These are phyloP conservation scores for Hesperophylax magnus DNA, from an alignment of 1,140 invertebrate genomes.

Conservation along the genomic window DNA sequence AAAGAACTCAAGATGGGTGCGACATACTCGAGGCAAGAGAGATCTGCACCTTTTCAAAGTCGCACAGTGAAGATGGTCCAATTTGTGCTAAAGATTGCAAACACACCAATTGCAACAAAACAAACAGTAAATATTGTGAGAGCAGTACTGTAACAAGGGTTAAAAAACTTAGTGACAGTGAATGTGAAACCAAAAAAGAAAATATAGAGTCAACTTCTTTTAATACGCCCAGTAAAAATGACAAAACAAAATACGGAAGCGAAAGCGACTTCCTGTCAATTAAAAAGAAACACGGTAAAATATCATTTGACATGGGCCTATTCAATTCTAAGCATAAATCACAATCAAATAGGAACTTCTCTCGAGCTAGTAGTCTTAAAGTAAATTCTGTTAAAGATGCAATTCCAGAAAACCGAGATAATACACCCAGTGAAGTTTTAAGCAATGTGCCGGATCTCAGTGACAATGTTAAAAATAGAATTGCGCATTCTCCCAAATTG, in stretches of 20 bases:
- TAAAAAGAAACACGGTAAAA: slow-evolving; percentile 51
- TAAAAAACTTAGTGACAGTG: slow-evolving; percentile 15
- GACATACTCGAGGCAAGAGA: slow-evolving; percentile 51
- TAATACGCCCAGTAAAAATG: slow-evolving; percentile 26
- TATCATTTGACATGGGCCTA: slow-evolving; percentile 45
- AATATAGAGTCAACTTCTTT: slow-evolving; percentile 22
- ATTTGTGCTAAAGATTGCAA: slow-evolving; percentile 11
- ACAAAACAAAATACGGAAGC: slow-evolving; percentile 49
- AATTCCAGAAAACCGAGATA: slow-evolving; percentile 30
- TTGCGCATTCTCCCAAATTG: slow-evolving; percentile 53
- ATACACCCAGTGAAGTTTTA: slow-evolving; percentile 8
- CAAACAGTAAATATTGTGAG: slow-evolving; percentile 6
- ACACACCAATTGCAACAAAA: background rate
- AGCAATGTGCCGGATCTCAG: slow-evolving; percentile 42
- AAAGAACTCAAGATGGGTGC: slow-evolving; percentile 54
- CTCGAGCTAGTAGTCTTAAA: slow-evolving; percentile 51
- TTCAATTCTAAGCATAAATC: slow-evolving; percentile 52
- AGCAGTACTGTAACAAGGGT: background rate
- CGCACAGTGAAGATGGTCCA: slow-evolving; percentile 36
- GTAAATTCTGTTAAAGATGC: slow-evolving; percentile 37
- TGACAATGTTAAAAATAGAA: slow-evolving; percentile 54
- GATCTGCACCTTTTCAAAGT: slow-evolving; percentile 43
- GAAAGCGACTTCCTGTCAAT: slow-evolving; percentile 54
- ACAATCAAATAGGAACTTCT: slow-evolving; percentile 38
- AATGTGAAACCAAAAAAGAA: slow-evolving; percentile 18